Conservation (phyloP, 2,113 vertebrate species). For the Sapajus apella region DNA sequence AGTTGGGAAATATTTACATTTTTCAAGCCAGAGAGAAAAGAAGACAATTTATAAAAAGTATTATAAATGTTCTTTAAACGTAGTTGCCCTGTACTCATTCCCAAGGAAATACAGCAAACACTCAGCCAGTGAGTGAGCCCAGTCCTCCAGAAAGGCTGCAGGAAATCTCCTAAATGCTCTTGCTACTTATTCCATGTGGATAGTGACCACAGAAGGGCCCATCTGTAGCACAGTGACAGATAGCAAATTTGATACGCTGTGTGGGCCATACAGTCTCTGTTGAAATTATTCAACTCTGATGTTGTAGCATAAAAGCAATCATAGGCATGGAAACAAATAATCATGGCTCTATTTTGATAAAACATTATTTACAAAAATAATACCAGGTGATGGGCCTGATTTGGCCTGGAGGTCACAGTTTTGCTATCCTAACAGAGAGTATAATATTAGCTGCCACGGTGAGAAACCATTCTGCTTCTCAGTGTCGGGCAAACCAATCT, state of each 20-base stretch:
- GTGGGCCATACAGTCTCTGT: background rate
- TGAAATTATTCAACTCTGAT: background rate
- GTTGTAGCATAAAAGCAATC: background rate
- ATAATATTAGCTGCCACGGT: background rate
- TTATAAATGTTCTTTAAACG: background rate
- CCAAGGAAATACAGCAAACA: background rate
- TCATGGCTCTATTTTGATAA: background rate
- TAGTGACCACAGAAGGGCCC: slow-evolving; percentile 28
- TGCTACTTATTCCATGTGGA: slow-evolving; percentile 44
- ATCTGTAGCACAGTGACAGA: background rate
- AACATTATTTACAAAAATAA: background rate
- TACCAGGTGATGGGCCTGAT: background rate
- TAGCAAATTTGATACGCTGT: background rate
- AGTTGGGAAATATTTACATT: background rate
- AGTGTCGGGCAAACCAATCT: background rate
- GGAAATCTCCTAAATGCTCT: slow-evolving; percentile 38
- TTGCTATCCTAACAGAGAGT: background rate
- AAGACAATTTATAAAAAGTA: background rate
- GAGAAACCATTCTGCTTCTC: background rate
- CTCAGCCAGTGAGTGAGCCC: background rate
- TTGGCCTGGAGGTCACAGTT: background rate
- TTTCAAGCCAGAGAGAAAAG: background rate
- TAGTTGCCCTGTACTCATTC: fast-evolving
- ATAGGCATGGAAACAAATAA: background rate
- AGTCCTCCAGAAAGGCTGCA: background rate